phyloP scores from a whole-genome alignment of 2,113 vertebrate species.

The Larimichthys polyactis region DNA sequence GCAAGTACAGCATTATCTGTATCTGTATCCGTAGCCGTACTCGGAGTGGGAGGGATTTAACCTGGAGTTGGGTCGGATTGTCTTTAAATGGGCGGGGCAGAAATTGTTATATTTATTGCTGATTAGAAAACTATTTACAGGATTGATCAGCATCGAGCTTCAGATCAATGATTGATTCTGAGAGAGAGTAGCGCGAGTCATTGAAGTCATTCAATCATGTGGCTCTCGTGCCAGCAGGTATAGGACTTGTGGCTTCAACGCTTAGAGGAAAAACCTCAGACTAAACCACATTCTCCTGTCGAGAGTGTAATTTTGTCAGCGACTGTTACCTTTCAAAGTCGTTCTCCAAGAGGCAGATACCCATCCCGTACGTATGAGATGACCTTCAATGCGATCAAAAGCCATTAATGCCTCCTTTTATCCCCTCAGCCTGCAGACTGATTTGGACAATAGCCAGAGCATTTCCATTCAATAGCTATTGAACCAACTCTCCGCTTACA shows the following conservation, averaged over 20 bases:
- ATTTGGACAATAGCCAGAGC: constrained; percentile 35
- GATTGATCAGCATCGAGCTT: no score
- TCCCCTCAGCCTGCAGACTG: constrained; percentile 17
- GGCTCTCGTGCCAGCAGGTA: no score
- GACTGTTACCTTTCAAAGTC: background rate
- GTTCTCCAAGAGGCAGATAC: background rate
- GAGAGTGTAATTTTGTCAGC: background rate
- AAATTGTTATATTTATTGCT: no score
- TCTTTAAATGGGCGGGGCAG: no score
- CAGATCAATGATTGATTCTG: no score
- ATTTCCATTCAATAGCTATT: constrained; percentile 33
- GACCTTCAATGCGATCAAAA: constrained; percentile 50
- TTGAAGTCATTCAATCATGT: background rate
- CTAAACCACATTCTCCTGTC: background rate
- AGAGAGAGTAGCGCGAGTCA: no score
- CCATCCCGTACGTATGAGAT: constrained; percentile 6
- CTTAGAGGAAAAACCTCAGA: background rate
- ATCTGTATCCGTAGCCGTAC: no score
- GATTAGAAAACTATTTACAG: no score
- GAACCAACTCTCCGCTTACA: constrained; percentile 4
- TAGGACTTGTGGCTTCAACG: background rate
- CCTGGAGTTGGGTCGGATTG: no score
- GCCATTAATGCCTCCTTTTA: constrained; percentile 32
- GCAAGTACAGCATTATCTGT: no score
- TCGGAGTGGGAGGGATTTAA: no score